Base-by-base conservation (phyloP, 2,113 vertebrate genomes). In the Salvelinus fontinalis region DNA sequence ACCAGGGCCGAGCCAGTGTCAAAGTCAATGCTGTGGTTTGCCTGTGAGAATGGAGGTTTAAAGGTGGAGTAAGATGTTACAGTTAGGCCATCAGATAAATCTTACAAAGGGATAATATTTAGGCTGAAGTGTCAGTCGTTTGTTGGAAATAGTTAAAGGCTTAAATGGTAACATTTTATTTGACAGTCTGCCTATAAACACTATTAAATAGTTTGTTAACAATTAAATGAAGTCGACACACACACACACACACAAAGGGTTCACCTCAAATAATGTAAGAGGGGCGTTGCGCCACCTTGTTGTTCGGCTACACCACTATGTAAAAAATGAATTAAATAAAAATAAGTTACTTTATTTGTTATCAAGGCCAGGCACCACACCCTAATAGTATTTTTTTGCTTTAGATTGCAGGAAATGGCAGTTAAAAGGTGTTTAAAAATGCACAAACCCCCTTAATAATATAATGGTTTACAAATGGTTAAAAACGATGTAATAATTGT, bases 1-100 rank as follows among this genome's bases (percentile, higher is more conserved):
- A 99, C 98, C 84, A 99, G 86, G 20, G 98, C 97, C 49, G 98
- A 99, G 75, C 98, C 96, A 1, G 96, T 95, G 87, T 99, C 98
- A 27, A 97, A 95, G 74, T 99, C 98, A 78, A 97, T 94, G 74
- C 85, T 95, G 86, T 97, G 97, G 86, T 96, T 99, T 75, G 95
- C 92, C 98, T 99, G 26, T 27, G 1, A 67, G 26, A 5, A 26
- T 76, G 31, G 66, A 68, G 31, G 27, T 27, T 31, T 27, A 20
- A 39, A 20, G n/a, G 70, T 5, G 73, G 39, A 71, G 24, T 26
- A 27, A 24, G 22, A 48, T 11, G 68, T 49, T 29, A 70, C 11
- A 49, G 68, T 49, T 6, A 69, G 34, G 18, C 9, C 68, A 70
- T 3, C 16, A 5, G 18, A 68, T 34, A 39, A 18, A 20, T 29